Base-by-base conservation (phyloP, 2,888 invertebrate genomes). In the Platycheirus rosarum region DNA sequence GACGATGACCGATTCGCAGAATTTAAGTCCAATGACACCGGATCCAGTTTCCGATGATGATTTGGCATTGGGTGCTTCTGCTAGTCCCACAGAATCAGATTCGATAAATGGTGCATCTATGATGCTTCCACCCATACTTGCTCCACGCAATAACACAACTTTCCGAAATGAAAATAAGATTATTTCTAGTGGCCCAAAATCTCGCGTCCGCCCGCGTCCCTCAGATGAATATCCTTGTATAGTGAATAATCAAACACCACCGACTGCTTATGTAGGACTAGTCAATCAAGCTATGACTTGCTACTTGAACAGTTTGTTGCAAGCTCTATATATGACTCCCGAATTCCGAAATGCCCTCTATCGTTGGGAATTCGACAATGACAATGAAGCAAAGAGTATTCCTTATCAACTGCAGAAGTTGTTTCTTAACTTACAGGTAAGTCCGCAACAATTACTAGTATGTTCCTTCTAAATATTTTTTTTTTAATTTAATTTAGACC, bases 241-340 rank as follows among this genome's bases (percentile, higher is more conserved):
- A 57, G 96, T 96, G 7, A 97, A 97, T 13, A 70, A 57, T 5
- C 57, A 82, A 63, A 44, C 48, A n/a, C 55, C 77, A 13, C 66
- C 68, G 7, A 32, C 63, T 5, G 87, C 88, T 11, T 95, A 94
- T 89, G 95, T 96, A 8, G 97, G 96, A 35, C 91, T 97, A 57
- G 96, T 96, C 7, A 97, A 97, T 89, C 96, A 97, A 89, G 97
- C 97, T 0, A 97, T 97, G 97, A 97, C 97, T 0, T 97, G 97
- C 88, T 97, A 97, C 89, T 91, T 97, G 73, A 97, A 97, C 91
- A 96, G 96, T 90, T 91, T 97, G 49, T 91, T 97, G 20, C 97
- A 97, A 91, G 95, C 97, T 0, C 91, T 97, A 4, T 97, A 93
- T 88, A 97, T 97, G 96, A 97, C 97, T 1, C 97, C 97, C 0